Base-by-base conservation (phyloP, 2,888 invertebrate genomes). In the Hermaeophaga mercurialis region DNA sequence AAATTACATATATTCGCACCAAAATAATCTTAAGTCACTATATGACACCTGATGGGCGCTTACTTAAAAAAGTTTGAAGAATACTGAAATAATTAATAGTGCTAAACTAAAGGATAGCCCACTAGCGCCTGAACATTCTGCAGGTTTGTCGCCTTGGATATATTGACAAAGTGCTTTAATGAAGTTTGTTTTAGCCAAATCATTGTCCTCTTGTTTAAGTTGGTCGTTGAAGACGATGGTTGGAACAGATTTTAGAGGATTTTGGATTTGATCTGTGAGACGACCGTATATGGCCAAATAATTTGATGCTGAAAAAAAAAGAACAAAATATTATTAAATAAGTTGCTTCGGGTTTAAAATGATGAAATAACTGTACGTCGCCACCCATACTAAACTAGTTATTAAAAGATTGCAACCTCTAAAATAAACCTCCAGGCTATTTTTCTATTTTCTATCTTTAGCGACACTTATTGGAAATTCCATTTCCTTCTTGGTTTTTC, bases 161-260 rank as follows among this genome's bases (percentile, higher is more conserved):
- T 75, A 70, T 58, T 80, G 77, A 73, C 88, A 88, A 1, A 86
- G 74, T 0, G 83, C 83, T 1, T 76, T 73, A 43, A 82, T 80
- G 56, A 88, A 82, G 69, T 86, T 80, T 1, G 73, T 74, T 66
- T 83, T 75, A 0, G 87, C 83, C 28, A 81, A 76, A 1, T 82
- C 79, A 56, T 82, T 85, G 1, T 79, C 74, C 0, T 79, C 79
- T 63, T 80, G 78, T 66, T 85, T 82, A 76, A 79, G 85, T 78
- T 82, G 80, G 81, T 83, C 81, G 62, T 86, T 84, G 67, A 88
- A 83, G 8, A 86, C 81, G 11, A 89, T 75, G 3, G 87, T 86
- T 6, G 89, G 89, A 14, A 89, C 88, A 59, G 83, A 84, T 18
- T 74, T 69, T 8, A 89, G 77, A 0, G 84, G 82, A 1, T 82